phyloP scores from a whole-genome alignment of 2,888 invertebrate genomes.

The Rhorus exstirpatorius region DNA sequence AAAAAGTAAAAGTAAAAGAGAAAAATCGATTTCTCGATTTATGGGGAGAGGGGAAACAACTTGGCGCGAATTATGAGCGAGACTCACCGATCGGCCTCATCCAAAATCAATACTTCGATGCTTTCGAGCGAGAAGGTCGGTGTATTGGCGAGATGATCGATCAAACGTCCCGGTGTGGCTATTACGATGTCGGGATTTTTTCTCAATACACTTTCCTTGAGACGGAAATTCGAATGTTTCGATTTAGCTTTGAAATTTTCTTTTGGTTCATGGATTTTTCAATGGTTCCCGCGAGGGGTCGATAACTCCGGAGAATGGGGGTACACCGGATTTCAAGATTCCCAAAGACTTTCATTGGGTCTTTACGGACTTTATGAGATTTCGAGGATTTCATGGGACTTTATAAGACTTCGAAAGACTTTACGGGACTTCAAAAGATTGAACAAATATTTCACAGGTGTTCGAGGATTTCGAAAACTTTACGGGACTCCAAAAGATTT shows the following conservation, averaged over 20 bases:
- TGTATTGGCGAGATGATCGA: conserved; percentile 98
- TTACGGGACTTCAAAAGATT: not conserved
- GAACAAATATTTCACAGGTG: not conserved
- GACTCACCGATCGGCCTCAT: conserved; percentile 91
- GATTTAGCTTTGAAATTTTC: conserved; percentile 29
- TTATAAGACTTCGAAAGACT: not conserved
- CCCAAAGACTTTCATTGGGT: too few relatives aligned
- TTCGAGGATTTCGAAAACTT: not conserved
- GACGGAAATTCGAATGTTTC: conserved; percentile 19
- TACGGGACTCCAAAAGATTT: not conserved
- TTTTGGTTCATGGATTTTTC: not conserved
- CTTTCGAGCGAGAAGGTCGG: conserved; percentile 96
- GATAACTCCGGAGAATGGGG: too few relatives aligned
- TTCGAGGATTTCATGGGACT: not conserved
- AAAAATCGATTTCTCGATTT: not conserved
- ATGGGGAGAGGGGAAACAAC: too few relatives aligned
- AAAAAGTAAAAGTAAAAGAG: not conserved
- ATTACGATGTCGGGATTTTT: conserved; percentile 98
- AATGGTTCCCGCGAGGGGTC: too few relatives aligned
- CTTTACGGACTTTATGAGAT: too few relatives aligned
- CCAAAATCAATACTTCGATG: conserved; percentile 95
- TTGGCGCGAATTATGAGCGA: too few relatives aligned
- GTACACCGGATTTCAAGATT: too few relatives aligned
- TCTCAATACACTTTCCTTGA: conserved; percentile 92
- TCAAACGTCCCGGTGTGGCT: conserved; percentile 98